Percentiles rank a stretch among this genome's conserved stretches.
These are phyloP conservation scores for Zoanthus sansibaricus DNA, from an alignment of 92 coral and sea anemone genomes.

Conservation along the genomic window DNA sequence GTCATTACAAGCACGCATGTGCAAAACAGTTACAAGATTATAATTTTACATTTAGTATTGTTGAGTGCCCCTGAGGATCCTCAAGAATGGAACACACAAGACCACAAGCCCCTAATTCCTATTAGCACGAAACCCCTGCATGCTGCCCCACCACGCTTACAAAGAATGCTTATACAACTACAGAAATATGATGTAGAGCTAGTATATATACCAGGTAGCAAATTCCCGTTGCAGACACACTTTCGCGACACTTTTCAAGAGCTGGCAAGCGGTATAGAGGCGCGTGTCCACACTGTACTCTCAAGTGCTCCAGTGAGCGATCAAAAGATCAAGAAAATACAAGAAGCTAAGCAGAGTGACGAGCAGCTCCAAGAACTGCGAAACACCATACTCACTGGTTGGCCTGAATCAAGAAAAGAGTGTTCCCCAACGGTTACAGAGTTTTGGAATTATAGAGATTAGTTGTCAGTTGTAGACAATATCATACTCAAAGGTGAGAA, in stretches of 20 bases:
- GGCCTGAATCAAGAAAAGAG: constrained; percentile 10
- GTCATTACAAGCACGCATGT: too few species aligned
- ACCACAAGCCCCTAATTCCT: too few species aligned
- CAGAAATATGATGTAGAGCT: not conserved
- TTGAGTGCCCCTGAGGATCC: too few species aligned
- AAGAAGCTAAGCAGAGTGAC: constrained; percentile 4
- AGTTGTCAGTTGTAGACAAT: not conserved
- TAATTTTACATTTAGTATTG: too few species aligned
- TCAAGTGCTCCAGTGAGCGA: constrained; percentile 19
- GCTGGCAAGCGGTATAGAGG: constrained; percentile 5
- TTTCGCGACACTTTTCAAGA: not conserved
- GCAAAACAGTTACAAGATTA: too few species aligned
- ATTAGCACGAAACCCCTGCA: too few species aligned
- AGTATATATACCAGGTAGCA: constrained; percentile 6
- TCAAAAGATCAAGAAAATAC: not conserved
- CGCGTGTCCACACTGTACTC: constrained; percentile 3
- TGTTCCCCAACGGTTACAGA: not conserved
- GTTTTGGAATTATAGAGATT: not conserved
- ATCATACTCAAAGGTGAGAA: not conserved
- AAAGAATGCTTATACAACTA: not conserved
- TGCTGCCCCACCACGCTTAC: constrained; percentile 23
- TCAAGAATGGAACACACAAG: too few species aligned
- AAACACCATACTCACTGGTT: not conserved
- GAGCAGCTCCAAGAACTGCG: not conserved
- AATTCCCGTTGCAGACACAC: constrained; percentile 17